Evolutionary conservation across 1,140 invertebrate species (phyloP).

Genomic region (Adoxophyes honmai): DNA sequence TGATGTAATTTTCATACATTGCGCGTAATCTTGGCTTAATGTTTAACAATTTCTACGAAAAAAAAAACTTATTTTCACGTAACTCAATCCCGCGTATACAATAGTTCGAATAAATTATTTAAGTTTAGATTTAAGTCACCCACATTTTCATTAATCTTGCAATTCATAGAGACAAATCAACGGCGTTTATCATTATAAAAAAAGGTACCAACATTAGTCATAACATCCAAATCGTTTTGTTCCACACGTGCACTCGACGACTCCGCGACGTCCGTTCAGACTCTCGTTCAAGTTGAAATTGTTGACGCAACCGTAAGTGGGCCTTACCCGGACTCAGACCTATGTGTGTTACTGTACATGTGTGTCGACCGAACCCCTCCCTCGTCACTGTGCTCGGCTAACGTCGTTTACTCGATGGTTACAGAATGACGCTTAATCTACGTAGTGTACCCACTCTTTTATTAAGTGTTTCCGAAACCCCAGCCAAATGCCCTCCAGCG

Average conservation of each 20-base stretch:
- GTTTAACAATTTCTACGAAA: too few relatives aligned
- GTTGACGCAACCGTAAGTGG: slow-evolving; percentile 72
- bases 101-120: too few relatives aligned
- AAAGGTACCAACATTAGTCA: slow-evolving; percentile 26
- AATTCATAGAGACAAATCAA: too few relatives aligned
- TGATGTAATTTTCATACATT: too few relatives aligned
- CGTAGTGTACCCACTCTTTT: slow-evolving; percentile 17
- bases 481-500: neutral
- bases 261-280: slow-evolving; percentile 58
- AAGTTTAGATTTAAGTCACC: too few relatives aligned
- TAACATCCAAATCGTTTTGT: slow-evolving; percentile 63
- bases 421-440: slow-evolving; percentile 31
- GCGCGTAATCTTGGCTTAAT: too few relatives aligned
- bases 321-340: slow-evolving; percentile 48
- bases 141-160: too few relatives aligned
- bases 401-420: slow-evolving; percentile 53
- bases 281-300: slow-evolving; percentile 73
- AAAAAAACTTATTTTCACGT: too few relatives aligned
- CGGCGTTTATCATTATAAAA: too few relatives aligned
- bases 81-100: too few relatives aligned
- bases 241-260: slow-evolving; percentile 69
- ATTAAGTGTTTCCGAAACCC: neutral
- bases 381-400: slow-evolving; percentile 60
- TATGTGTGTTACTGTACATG: slow-evolving; percentile 68
- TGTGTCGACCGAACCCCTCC: slow-evolving; percentile 51